Conservation (phyloP, 2,888 invertebrate species). For the Megastigmus dorsalis region DNA sequence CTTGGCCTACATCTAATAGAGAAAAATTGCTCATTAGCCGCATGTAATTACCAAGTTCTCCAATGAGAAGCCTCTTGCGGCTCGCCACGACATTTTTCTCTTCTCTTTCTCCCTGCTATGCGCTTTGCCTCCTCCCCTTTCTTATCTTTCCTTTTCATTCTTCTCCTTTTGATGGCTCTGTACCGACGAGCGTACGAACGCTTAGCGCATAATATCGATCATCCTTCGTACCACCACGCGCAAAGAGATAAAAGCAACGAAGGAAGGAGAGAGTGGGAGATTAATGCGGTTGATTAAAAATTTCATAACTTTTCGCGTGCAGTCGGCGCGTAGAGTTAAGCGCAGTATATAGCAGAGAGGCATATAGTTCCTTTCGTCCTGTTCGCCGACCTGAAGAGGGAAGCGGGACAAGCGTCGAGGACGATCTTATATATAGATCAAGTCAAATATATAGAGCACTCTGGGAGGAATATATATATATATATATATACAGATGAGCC, state of each 20-base stretch:
- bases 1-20: too few species aligned
- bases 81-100: background rate
- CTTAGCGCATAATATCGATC: slow-evolving; percentile 24
- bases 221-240: too few species aligned
- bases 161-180: too few species aligned
- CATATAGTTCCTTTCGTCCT: too few species aligned
- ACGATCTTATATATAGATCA: slow-evolving; percentile 7
- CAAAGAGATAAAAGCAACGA: background rate
- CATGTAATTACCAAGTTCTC: slow-evolving; percentile 31
- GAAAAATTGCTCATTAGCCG: slow-evolving; percentile 43
- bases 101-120: background rate
- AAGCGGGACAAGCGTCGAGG: background rate
- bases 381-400: too few species aligned
- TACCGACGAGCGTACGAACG: background rate
- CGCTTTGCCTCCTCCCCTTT: background rate
- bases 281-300: slow-evolving; percentile 49
- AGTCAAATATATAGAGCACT: background rate
- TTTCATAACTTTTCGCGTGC: too few species aligned
- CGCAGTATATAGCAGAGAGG: too few species aligned
- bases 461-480: too few species aligned
- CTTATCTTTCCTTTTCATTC: background rate
- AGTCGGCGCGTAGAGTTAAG: too few species aligned
- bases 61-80: background rate
- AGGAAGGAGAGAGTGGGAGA: background rate
- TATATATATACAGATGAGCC: slow-evolving; percentile 5